Evolutionary conservation across 1,140 invertebrate species (phyloP).

Genomic region (Parasteatoda tepidariorum): DNA sequence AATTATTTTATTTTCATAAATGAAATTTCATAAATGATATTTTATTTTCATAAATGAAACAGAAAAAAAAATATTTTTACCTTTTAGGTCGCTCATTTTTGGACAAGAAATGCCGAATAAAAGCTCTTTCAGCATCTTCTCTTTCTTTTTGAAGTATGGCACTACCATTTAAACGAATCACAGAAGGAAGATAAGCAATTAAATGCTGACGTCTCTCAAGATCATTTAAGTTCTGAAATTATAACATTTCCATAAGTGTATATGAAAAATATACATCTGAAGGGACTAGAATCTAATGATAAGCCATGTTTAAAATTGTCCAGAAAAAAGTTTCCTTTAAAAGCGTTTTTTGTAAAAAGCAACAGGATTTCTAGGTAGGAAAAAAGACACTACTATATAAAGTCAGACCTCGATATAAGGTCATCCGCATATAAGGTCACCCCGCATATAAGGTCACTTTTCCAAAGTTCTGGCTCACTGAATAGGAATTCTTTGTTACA

Average conservation of each 20-base stretch:
- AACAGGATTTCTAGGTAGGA: no score
- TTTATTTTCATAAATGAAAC: background rate
- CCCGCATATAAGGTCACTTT: no score
- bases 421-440: no score
- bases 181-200: conserved; percentile 87
- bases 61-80: conserved; percentile 46
- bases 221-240: conserved; percentile 69
- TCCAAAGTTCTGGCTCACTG: no score
- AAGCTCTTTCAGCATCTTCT: conserved; percentile 92
- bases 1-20: background rate
- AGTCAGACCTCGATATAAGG: no score
- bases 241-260: no score
- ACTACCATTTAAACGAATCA: conserved; percentile 87
- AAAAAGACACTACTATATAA: no score
- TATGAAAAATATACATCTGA: background rate
- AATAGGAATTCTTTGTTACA: no score
- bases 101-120: conserved; percentile 91
- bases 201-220: conserved; percentile 86
- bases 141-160: conserved; percentile 84
- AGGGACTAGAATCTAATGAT: no score
- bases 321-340: no score
- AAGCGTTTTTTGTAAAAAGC: no score
- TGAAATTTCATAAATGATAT: background rate
- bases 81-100: conserved; percentile 63
- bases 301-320: no score